Evolutionary conservation across 2,797 vertebrate species (phyloP).

Genomic region (Notolabrus celidotus): DNA sequence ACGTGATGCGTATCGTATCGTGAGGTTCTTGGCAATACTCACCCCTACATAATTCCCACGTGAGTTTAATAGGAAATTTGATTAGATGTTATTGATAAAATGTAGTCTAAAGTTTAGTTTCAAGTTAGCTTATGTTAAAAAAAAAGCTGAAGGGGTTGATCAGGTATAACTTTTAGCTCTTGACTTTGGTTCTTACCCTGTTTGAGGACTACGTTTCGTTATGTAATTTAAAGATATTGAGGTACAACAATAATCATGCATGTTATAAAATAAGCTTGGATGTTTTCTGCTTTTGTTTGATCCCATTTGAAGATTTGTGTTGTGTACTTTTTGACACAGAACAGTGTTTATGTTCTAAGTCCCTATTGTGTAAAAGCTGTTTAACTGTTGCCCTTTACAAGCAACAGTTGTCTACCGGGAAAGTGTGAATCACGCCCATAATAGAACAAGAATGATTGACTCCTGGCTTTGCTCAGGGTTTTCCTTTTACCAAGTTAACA

Average conservation of each 20-base stretch:
- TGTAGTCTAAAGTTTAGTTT: no score
- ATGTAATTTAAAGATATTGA: background rate
- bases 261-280: no score
- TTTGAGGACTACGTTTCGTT: background rate
- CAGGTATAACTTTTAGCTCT: no score
- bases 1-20: no score
- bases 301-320: slow-evolving; percentile 14
- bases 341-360: slow-evolving; percentile 23
- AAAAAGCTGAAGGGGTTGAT: no score
- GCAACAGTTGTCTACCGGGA: slow-evolving; percentile 70
- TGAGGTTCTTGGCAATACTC: no score
- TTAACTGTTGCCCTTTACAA: slow-evolving; percentile 52
- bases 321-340: slow-evolving; percentile 22
- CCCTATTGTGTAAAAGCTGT: slow-evolving; percentile 29
- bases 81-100: no score
- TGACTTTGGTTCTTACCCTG: no score
- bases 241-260: no score
- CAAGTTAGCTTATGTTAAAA: no score
- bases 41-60: no score
- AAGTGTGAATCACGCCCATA: slow-evolving; percentile 71
- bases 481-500: slow-evolving; percentile 67
- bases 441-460: slow-evolving; percentile 68
- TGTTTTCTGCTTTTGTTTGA: background rate
- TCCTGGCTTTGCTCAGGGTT: slow-evolving; percentile 65
- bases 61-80: no score